Evolutionary conservation across 2,113 vertebrate genomes (phyloP).

Genomic region (Grus americana): DNA sequence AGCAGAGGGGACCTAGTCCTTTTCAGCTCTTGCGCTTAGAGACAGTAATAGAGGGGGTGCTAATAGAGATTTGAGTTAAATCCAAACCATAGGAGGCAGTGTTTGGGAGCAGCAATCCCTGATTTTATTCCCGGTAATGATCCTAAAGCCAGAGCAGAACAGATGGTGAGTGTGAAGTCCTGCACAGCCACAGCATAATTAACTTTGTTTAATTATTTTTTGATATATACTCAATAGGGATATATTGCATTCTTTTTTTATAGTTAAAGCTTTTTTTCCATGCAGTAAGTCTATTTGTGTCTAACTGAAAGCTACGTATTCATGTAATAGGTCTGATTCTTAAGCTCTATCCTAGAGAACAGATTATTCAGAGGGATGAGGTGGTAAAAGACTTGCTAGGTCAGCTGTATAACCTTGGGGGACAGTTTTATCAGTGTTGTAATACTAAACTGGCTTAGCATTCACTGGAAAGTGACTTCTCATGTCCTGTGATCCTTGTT

Average conservation of each 20-base stretch:
- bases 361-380: neutral
- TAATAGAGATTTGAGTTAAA: neutral
- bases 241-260: too few relatives aligned
- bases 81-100: neutral
- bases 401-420: neutral
- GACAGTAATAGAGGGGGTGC: rapidly evolving
- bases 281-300: neutral
- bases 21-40: neutral
- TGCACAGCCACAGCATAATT: neutral
- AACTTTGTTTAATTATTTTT: neutral
- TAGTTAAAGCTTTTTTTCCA: neutral
- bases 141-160: neutral
- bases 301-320: neutral
- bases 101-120: neutral
- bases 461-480: neutral
- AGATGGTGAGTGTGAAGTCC: neutral
- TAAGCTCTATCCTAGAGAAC: neutral
- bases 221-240: neutral
- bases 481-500: rapidly evolving
- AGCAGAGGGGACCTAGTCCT: neutral
- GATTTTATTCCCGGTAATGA: neutral
- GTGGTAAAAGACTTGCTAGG: neutral
- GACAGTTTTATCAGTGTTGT: neutral
- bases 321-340: neutral
- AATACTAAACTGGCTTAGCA: neutral